Percentiles rank a stretch among this genome's conserved stretches.
phyloP scores from a whole-genome alignment of 1,140 invertebrate genomes.

The Drosophila virilis region DNA sequence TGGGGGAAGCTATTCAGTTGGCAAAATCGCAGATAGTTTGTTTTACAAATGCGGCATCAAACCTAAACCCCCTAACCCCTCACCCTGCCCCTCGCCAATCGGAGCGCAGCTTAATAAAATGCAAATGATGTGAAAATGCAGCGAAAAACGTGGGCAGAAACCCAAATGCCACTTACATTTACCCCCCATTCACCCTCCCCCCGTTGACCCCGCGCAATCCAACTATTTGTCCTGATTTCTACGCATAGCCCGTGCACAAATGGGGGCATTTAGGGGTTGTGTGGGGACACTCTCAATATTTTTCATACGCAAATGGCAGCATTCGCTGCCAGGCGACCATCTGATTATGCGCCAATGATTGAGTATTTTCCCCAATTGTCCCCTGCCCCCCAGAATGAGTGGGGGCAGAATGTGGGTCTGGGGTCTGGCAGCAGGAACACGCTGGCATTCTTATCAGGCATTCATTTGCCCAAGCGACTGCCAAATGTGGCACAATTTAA shows the following conservation, averaged over 20 bases:
- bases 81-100: not conserved
- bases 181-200: not conserved
- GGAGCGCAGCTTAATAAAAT: constrained; percentile 45
- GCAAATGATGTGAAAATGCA: constrained; percentile 57
- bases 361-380: constrained; percentile 27
- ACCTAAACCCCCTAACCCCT: not conserved
- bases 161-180: constrained; percentile 42
- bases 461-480: constrained; percentile 8
- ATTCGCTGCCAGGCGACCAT: constrained; percentile 27
- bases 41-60: constrained; percentile 49
- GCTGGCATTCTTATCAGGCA: constrained; percentile 11
- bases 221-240: constrained; percentile 17
- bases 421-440: not conserved
- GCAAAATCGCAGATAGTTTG: constrained; percentile 39
- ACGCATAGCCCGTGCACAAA: not conserved
- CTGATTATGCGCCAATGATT: constrained; percentile 53
- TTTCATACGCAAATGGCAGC: constrained; percentile 39
- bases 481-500: not conserved
- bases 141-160: constrained; percentile 19
- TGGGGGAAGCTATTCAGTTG: not conserved
- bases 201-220: not conserved
- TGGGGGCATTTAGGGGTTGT: constrained; percentile 3
- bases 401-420: not conserved
- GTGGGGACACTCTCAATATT: constrained; percentile 42
- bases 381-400: not conserved